phyloP scores from a whole-genome alignment of 2,888 invertebrate genomes.

The Hoplodrina ambigua region DNA sequence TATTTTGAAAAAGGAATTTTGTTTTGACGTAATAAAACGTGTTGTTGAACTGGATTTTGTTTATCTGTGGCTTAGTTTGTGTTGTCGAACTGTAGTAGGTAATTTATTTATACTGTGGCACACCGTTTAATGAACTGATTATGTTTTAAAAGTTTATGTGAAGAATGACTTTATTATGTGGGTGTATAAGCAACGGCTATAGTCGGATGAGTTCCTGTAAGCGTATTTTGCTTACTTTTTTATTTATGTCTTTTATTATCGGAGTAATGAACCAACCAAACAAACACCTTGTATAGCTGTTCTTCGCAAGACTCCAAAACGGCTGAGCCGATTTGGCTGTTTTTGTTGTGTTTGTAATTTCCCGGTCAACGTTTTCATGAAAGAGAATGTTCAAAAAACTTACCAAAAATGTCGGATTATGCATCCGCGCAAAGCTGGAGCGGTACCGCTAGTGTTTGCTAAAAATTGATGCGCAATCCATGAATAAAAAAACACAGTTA shows the following conservation, averaged over 20 bases:
- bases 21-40: background rate
- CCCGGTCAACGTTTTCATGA: too few species aligned
- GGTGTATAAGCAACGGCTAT: slow-evolving; percentile 67
- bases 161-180: slow-evolving; percentile 65
- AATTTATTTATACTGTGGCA: slow-evolving; percentile 16
- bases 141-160: background rate
- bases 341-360: too few species aligned
- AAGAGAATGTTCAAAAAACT: too few species aligned
- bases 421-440: too few species aligned
- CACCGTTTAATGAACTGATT: background rate
- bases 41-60: slow-evolving; percentile 1
- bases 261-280: background rate
- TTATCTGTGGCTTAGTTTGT: slow-evolving; percentile 28
- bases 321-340: too few species aligned
- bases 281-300: too few species aligned
- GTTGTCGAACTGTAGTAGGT: background rate
- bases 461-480: too few species aligned
- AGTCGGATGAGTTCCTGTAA: slow-evolving; percentile 64
- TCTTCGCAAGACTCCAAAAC: too few species aligned
- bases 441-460: too few species aligned
- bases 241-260: background rate
- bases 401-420: too few species aligned
- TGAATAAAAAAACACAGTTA: too few species aligned
- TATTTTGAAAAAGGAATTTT: background rate
- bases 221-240: slow-evolving; percentile 31